phyloP scores from a whole-genome alignment of 2,888 invertebrate genomes.

The Pyrochroa serraticornis region DNA sequence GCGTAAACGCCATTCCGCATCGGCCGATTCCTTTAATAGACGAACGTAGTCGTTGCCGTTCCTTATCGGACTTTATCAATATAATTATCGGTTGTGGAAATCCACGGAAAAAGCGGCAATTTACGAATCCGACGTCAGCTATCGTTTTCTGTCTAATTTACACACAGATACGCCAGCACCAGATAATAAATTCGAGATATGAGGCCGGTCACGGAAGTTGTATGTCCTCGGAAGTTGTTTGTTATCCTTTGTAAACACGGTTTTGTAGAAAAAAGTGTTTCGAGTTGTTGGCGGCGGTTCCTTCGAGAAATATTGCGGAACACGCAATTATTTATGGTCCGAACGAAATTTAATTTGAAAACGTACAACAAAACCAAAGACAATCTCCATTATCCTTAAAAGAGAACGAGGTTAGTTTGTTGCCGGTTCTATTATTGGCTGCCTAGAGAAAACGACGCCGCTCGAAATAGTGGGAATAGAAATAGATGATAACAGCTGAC shows the following conservation, averaged over 20 bases:
- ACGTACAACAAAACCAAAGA: conserved; percentile 2
- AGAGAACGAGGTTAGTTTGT: conserved; percentile 35
- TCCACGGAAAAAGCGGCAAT: conserved; percentile 17
- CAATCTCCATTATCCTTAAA: conserved; percentile 23
- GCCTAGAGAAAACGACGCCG: conserved; percentile 29
- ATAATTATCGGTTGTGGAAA: conserved; percentile 18
- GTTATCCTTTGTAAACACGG: conserved; percentile 31
- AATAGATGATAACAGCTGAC: conserved; percentile 47
- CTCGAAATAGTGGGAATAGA: conserved; percentile 37
- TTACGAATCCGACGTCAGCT: conserved; percentile 16
- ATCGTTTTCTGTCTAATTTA: conserved; percentile 34
- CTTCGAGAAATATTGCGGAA: conserved; percentile 14
- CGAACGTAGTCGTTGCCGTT: conserved; percentile 1
- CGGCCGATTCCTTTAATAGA: conserved; percentile 28
- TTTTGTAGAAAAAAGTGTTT: conserved; percentile 16
- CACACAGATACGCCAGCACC: conserved; percentile 23
- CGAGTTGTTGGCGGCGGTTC: conserved; percentile 16
- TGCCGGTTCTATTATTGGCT: conserved; percentile 34
- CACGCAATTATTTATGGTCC: conserved; percentile 16
- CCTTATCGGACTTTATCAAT: conserved; percentile 10
- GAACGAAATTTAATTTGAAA: conserved; percentile 13
- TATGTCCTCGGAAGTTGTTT: conserved; percentile 28
- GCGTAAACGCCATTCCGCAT: conserved; percentile 45
- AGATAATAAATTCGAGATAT: conserved; percentile 30
- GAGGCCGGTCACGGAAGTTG: conserved; percentile 27